Evolutionary conservation across 2,113 vertebrate species (phyloP).

Genomic region (Alouatta palliata): DNA sequence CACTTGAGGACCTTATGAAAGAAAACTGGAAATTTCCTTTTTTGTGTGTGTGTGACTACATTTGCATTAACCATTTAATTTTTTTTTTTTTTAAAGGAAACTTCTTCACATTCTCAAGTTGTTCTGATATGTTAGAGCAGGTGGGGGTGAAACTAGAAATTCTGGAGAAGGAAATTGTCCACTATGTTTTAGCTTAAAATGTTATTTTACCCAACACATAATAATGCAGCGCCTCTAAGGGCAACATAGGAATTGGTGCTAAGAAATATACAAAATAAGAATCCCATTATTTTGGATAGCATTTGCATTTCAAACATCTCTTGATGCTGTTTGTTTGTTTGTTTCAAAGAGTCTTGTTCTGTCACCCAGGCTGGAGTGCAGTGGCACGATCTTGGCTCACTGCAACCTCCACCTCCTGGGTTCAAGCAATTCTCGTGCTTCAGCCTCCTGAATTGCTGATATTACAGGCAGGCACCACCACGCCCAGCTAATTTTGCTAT

Average conservation of each 20-base stretch:
- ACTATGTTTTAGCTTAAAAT: not conserved
- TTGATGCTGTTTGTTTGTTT: not conserved
- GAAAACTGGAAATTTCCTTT: not conserved
- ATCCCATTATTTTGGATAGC: not conserved
- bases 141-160: not conserved
- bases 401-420: no score
- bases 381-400: no score
- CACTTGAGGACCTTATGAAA: not conserved
- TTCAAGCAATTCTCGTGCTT: no score
- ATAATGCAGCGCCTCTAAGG: constrained; percentile 11
- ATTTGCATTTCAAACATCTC: not conserved
- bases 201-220: not conserved
- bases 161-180: not conserved
- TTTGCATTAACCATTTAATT: not conserved
- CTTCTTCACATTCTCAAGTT: not conserved
- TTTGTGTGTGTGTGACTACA: not conserved
- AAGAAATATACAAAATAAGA: not conserved
- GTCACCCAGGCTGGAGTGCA: no score
- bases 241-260: not conserved
- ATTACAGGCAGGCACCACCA: no score
- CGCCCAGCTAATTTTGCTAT: no score
- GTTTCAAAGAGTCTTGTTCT: no score
- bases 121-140: not conserved
- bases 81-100: constrained; percentile 3
- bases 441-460: no score